Evolutionary conservation across 2,888 invertebrate genomes (phyloP).

Genomic region (Diogma glabrata): DNA sequence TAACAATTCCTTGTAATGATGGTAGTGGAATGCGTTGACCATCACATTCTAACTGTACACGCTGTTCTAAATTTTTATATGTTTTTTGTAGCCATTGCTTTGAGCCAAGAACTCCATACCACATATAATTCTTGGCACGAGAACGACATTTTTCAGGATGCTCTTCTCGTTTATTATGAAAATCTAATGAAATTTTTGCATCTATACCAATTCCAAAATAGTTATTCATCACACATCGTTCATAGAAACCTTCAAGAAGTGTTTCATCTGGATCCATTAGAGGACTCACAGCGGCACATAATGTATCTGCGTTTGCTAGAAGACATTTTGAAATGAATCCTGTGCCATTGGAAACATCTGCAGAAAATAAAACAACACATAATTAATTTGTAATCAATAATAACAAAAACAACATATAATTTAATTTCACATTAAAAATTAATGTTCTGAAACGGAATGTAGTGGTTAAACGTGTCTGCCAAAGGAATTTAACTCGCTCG

Average conservation of each 20-base stretch:
- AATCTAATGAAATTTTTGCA: slow-evolving; percentile 93
- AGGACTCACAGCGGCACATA: slow-evolving; percentile 93
- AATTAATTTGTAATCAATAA: slow-evolving; percentile 22
- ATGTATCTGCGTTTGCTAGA: slow-evolving; percentile 88
- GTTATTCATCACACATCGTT: slow-evolving; percentile 96
- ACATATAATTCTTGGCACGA: slow-evolving; percentile 91
- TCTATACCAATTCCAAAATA: slow-evolving; percentile 98
- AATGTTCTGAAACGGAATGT: too few relatives aligned
- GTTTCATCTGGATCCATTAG: slow-evolving; percentile 88
- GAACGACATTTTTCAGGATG: slow-evolving; percentile 94
- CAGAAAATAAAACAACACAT: too few relatives aligned
- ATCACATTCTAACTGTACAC: slow-evolving; percentile 92
- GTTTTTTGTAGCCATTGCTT: slow-evolving; percentile 79
- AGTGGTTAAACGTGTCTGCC: too few relatives aligned
- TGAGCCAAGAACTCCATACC: slow-evolving; percentile 70
- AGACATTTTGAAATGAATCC: slow-evolving; percentile 93
- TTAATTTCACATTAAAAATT: too few relatives aligned
- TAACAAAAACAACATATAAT: too few relatives aligned
- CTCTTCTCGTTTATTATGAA: slow-evolving; percentile 93
- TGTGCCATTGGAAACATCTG: slow-evolving; percentile 57
- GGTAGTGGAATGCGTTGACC: slow-evolving; percentile 92
- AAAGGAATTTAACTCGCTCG: too few relatives aligned
- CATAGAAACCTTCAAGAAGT: slow-evolving; percentile 76
- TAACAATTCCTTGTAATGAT: slow-evolving; percentile 91
- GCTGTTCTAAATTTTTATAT: slow-evolving; percentile 90